Evolutionary conservation across 2,888 invertebrate species (phyloP).

Genomic region (Alsophila aescularia): DNA sequence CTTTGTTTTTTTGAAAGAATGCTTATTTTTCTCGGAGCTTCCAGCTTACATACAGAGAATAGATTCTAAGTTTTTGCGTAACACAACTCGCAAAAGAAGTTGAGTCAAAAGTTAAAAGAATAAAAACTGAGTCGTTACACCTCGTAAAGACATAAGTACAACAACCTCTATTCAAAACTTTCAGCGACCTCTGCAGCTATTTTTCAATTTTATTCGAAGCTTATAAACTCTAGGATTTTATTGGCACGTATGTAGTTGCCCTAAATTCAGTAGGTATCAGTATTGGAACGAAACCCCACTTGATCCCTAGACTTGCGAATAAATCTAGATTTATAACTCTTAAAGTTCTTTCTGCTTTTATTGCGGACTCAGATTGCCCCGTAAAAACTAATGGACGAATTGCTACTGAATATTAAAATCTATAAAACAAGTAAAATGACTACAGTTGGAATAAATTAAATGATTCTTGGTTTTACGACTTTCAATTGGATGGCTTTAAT

Average conservation of each 20-base stretch:
- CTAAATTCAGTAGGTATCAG: conserved; percentile 11
- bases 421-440: not conserved
- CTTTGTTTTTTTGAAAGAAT: no score
- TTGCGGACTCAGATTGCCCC: conserved; percentile 37
- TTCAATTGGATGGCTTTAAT: not conserved
- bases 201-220: conserved; percentile 11
- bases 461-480: not conserved
- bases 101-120: no score
- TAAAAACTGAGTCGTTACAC: no score
- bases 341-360: conserved; percentile 41
- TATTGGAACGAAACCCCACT: conserved; percentile 21
- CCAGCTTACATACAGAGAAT: no score
- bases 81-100: not conserved
- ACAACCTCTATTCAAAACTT: not conserved
- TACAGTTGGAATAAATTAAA: conserved; percentile 3
- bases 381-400: conserved; percentile 38
- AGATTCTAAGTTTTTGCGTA: no score
- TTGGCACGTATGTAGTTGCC: conserved; percentile 3
- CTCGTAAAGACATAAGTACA: not conserved
- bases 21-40: no score
- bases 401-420: conserved; percentile 21
- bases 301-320: conserved; percentile 43
- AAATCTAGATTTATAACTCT: conserved; percentile 48
- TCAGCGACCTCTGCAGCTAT: not conserved
- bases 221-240: conserved; percentile 11